Evolutionary conservation across 2,113 vertebrate species (phyloP).

Genomic region (Tenrec ecaudatus): DNA sequence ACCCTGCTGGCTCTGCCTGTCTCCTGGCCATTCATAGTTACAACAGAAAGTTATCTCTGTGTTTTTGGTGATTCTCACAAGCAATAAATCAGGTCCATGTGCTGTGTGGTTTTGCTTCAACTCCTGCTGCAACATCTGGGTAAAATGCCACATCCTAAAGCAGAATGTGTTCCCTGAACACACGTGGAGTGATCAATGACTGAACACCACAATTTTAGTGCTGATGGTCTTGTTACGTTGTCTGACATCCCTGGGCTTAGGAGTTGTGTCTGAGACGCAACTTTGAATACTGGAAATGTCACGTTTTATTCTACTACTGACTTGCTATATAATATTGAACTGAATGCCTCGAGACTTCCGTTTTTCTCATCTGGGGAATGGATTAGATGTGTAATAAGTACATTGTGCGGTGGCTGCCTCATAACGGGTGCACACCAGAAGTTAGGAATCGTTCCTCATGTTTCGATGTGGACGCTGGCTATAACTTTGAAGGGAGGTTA

Average conservation of each 20-base stretch:
- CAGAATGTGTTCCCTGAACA: not conserved
- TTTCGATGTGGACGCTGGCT: not conserved
- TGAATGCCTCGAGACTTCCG: not conserved
- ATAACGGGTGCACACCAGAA: not conserved
- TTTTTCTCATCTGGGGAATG: constrained; percentile 41
- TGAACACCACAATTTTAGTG: not conserved
- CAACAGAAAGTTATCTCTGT: not conserved
- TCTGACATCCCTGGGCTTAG: not conserved
- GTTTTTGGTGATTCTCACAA: not conserved
- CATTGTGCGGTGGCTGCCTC: not conserved
- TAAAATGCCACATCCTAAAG: not conserved
- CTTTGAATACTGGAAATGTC: not conserved
- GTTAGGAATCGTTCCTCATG: not conserved
- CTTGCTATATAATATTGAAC: not conserved
- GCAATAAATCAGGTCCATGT: fast-evolving
- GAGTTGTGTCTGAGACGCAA: not conserved
- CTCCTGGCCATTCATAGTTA: not conserved
- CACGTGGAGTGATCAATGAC: not conserved
- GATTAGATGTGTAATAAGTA: not conserved
- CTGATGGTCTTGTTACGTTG: not conserved
- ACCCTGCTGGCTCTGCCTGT: not conserved
- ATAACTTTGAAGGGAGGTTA: not conserved
- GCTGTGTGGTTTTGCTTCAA: not conserved
- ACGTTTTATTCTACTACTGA: not conserved
- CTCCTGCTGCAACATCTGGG: not conserved